Evolutionary conservation across 92 coral and sea anemone genomes (phyloP), one percentile per base, ranked within the genome.

Genomic region (Siderastrea siderea): DNA sequence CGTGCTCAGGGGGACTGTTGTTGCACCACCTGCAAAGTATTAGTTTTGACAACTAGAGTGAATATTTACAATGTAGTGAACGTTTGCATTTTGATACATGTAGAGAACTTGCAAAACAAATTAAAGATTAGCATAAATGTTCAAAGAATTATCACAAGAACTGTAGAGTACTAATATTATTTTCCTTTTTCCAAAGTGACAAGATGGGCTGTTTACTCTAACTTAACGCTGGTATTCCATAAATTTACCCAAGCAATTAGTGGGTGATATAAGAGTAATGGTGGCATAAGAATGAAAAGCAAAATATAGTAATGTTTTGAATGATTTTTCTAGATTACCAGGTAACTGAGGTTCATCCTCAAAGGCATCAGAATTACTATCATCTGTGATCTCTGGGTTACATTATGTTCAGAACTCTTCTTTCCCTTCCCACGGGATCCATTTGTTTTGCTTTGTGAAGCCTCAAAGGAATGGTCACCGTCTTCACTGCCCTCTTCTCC

Each of bases 1-100:
- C 17, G 94, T 93, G 17, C 88, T 51, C 60, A 93, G 71, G 44
- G 96, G 94, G 9, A 91, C 88, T 16, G 86, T 57, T 48, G 75
- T 70, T 51, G 83, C 93, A 67, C 88, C 86, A 26, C 75, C 96
- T 90, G 71, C 71, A 67, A 67, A 26, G 38, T 26, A 26, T 26
- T 26, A 26, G 38, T 26, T 26, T 26, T 26, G 38, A 26, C 38
- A 26, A 26, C 38, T 26, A 26, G 38, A 26, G 38, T 26, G 38
- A 26, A 26, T 26, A 26, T 26, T 26, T 26, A 26, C 38, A 26
- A 26, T 26, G 38, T 26, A 26, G 0, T 26, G 38, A 26, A 26
- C 0, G 38, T 26, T 26, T 26, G 38, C 38, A 26, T 26, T 26
- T 26, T 26, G 38, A 26, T 26, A 26, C 38, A 26, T 26, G 38